Percentiles rank a stretch among this genome's conserved stretches.
These are phyloP conservation scores for Asobara japonica DNA, from an alignment of 1,140 invertebrate species.

Conservation along the genomic window DNA sequence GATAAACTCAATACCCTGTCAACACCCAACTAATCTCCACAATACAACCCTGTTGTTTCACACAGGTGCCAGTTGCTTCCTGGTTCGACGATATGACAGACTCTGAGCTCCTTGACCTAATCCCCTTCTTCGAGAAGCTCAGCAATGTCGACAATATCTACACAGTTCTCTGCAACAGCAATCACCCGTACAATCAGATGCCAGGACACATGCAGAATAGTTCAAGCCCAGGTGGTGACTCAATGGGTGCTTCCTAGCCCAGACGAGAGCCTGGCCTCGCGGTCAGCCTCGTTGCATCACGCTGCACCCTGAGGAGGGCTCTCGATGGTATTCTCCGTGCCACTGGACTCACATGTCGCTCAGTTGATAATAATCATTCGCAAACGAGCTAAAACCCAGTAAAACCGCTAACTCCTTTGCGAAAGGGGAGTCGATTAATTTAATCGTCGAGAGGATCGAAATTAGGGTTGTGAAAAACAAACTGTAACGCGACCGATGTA, in stretches of 20 bases:
- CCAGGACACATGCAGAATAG: constrained; percentile 54
- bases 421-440: background rate
- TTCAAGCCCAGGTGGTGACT: constrained; percentile 56
- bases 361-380: constrained; percentile 37
- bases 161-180: constrained; percentile 89
- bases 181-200: constrained; percentile 79
- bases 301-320: constrained; percentile 56
- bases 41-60: too few species aligned
- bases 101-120: constrained; percentile 92
- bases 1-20: too few species aligned
- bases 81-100: constrained; percentile 99
- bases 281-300: constrained; percentile 58
- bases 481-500: too few species aligned
- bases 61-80: constrained; percentile 93
- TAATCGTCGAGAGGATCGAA: too few species aligned
- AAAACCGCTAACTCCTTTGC: background rate
- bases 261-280: constrained; percentile 56
- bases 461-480: too few species aligned
- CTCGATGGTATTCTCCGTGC: constrained; percentile 53
- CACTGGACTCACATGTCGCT: constrained; percentile 47
- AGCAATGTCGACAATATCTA: constrained; percentile 95
- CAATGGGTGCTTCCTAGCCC: constrained; percentile 63
- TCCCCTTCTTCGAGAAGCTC: constrained; percentile 95
- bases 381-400: constrained; percentile 34
- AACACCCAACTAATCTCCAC: too few species aligned